These are phyloP conservation scores for Scaptomyza parva DNA, from an alignment of 2,888 invertebrate genomes.

Conservation along the genomic window DNA sequence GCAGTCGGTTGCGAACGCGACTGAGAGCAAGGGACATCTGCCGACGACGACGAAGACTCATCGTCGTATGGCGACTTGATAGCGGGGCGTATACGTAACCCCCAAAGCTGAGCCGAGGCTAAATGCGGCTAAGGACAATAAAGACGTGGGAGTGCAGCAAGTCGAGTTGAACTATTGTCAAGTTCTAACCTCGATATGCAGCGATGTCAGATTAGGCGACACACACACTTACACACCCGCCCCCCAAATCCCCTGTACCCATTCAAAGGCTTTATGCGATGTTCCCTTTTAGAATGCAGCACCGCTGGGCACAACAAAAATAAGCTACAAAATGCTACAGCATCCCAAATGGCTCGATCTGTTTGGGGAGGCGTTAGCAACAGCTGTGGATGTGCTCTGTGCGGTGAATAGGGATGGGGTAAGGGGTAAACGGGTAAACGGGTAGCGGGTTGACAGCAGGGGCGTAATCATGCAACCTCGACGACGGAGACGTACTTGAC, in stretches of 20 bases:
- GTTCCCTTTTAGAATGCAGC: slow-evolving; percentile 58
- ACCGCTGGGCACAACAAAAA: slow-evolving; percentile 63
- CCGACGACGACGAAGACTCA: slow-evolving; percentile 11
- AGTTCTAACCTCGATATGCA: slow-evolving; percentile 81
- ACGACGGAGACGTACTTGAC: slow-evolving; percentile 45
- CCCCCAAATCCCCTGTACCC: background rate
- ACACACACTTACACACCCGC: slow-evolving; percentile 28
- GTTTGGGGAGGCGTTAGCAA: slow-evolving; percentile 16
- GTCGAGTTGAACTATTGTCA: slow-evolving; percentile 80
- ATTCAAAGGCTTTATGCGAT: slow-evolving; percentile 8
- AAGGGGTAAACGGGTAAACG: too few species aligned
- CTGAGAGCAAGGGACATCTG: slow-evolving; percentile 10
- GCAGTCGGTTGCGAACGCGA: slow-evolving; percentile 9
- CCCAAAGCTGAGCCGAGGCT: slow-evolving; percentile 35
- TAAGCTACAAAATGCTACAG: slow-evolving; percentile 67
- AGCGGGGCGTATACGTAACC: slow-evolving; percentile 68
- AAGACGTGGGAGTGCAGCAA: slow-evolving; percentile 67
- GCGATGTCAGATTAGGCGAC: slow-evolving; percentile 72
- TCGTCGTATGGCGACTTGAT: slow-evolving; percentile 41
- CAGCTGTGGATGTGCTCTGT: slow-evolving; percentile 22
- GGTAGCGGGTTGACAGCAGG: background rate
- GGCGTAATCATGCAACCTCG: slow-evolving; percentile 65
- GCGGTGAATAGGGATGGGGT: too few species aligned
- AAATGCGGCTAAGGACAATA: slow-evolving; percentile 65
- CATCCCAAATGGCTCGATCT: slow-evolving; percentile 38